Evolutionary conservation across 23 tunicate species (phyloP), one percentile per base, ranked within the genome.

Genomic region (Styela clava): DNA sequence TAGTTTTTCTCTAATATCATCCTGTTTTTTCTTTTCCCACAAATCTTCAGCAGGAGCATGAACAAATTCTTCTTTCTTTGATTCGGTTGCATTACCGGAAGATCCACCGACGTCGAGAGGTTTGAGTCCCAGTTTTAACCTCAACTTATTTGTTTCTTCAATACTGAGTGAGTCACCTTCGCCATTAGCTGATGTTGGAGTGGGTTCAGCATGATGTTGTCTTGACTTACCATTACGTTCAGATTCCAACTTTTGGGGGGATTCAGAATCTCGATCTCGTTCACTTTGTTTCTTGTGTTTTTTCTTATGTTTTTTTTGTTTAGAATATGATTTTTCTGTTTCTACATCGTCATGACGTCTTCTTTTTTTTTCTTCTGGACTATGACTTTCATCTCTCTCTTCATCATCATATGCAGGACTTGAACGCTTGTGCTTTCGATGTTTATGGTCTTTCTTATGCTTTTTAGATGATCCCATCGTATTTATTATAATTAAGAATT

Each of bases 1-100:
- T 30, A 96, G 21, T 73, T 96, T 96, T 31, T 88, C 94, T 69
- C 97, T 64, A 30, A 96, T 22, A 52, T 84, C 79, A 31, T 84
- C 88, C 51, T 85, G 81, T 36, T 96, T 87, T 71, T 91, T 87
- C 78, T 91, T 87, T 51, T 96, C 82, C 85, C 90, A 79, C 71
- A 96, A 29, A 74, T 88, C 89, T 69, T 84, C 90, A 31, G 99
- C 99, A 1, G 99, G 99, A 24, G 87, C 88, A 62, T 96, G 99
- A 65, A 91, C 89, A 74, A 91, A 96, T 2, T 86, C 92, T 0
- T 37, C 69, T 20, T 70, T 85, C 26, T 91, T 81, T 0, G 62
- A 30, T 1, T 52, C 74, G 5, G 25, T 72, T 19, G 24, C 79
- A 12, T 61, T 83, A 44, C 82, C 86, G 27, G 83, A 72, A 18